These are phyloP conservation scores for Cryptoblepharus egeriae DNA, from an alignment of 2,797 vertebrate genomes.

Conservation along the genomic window DNA sequence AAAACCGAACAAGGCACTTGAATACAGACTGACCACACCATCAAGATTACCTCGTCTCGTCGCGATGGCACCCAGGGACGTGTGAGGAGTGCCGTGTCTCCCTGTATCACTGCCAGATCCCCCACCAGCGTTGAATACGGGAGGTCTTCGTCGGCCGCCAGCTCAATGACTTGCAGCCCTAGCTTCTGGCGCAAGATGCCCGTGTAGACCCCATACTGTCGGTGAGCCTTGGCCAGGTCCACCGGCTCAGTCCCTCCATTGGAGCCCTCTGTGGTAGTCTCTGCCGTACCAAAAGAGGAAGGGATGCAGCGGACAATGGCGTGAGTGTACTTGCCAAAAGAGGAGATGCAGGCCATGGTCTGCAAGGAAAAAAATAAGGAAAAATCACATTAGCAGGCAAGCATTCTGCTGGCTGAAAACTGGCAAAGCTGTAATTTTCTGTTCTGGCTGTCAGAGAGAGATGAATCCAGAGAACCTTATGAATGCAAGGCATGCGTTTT, in stretches of 20 bases:
- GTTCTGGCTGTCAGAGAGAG: too few species aligned
- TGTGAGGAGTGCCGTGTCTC: constrained; percentile 89
- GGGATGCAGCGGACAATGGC: constrained; percentile 89
- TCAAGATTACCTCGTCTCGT: constrained; percentile 82
- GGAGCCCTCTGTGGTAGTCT: constrained; percentile 36
- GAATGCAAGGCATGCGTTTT: not conserved
- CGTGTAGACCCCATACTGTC: constrained; percentile 89
- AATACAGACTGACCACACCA: not conserved
- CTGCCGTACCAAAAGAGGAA: constrained; percentile 77
- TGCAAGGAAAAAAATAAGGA: not conserved
- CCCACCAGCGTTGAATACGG: constrained; percentile 88
- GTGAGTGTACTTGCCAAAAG: constrained; percentile 88
- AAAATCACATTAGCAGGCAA: not conserved
- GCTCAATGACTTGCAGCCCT: constrained; percentile 90
- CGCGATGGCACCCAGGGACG: constrained; percentile 85
- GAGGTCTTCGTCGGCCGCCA: constrained; percentile 84
- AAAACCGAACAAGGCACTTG: not conserved
- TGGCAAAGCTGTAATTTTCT: too few species aligned
- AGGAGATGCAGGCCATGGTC: constrained; percentile 79
- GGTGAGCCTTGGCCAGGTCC: constrained; percentile 89
- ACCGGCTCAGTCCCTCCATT: constrained; percentile 67
- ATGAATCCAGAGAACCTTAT: not conserved
- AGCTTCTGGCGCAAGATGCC: constrained; percentile 91
- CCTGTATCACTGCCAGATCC: constrained; percentile 88
- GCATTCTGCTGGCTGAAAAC: not conserved